Percentiles rank a stretch among this genome's conserved stretches.
These are phyloP conservation scores for Picathartes gymnocephalus DNA, from an alignment of 2,113 vertebrate genomes.

Conservation along the genomic window DNA sequence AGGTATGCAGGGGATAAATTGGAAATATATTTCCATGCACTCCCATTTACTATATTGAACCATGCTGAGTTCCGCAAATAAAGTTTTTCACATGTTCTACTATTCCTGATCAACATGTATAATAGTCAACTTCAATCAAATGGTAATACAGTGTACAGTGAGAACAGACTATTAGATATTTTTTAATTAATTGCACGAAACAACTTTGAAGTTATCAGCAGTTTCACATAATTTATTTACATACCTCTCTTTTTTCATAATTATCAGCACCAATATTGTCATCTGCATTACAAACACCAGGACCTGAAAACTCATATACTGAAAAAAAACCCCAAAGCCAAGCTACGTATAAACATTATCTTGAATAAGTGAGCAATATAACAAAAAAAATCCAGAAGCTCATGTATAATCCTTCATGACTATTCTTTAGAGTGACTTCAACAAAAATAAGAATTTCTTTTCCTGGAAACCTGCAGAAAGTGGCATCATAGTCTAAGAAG, in stretches of 20 bases:
- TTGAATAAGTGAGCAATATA: neutral
- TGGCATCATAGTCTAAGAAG: neutral
- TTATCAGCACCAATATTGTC: neutral
- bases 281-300: neutral
- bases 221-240: neutral
- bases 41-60: neutral
- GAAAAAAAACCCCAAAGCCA: neutral
- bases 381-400: neutral
- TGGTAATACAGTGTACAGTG: neutral
- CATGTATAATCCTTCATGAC: neutral
- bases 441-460: neutral
- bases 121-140: neutral
- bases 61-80: neutral
- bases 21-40: neutral
- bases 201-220: neutral
- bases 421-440: neutral
- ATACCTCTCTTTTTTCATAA: constrained; percentile 25
- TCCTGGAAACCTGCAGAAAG: neutral
- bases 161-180: neutral
- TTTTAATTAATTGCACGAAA: neutral
- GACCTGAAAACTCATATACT: constrained; percentile 23
- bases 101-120: neutral
- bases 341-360: neutral
- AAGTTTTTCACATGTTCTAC: neutral
- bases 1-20: neutral